These are phyloP conservation scores for Mastacembelus armatus DNA, from an alignment of 2,797 vertebrate species.

Conservation along the genomic window DNA sequence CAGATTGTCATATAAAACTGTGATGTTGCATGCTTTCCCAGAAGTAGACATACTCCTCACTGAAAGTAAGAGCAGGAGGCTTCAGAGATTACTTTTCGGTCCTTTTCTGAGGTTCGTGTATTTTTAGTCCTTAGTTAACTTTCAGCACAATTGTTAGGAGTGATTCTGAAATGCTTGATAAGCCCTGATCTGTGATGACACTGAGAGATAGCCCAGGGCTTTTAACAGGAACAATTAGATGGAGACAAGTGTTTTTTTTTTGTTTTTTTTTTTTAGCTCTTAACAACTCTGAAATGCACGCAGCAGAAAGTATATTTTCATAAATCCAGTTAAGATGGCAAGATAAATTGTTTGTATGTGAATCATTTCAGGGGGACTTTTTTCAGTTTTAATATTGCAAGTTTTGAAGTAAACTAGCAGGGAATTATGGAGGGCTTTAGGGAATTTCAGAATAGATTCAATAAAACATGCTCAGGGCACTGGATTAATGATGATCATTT, in stretches of 20 bases:
- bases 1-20: no score
- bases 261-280: constrained; percentile 8
- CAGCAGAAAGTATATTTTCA: constrained; percentile 17
- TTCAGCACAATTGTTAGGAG: no score
- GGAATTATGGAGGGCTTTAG: constrained; percentile 8
- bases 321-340: constrained; percentile 10
- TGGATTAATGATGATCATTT: constrained; percentile 23
- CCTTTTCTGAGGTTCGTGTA: no score
- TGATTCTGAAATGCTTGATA: no score
- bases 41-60: no score
- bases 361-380: neutral
- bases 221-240: constrained; percentile 41
- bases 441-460: constrained; percentile 26
- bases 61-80: no score
- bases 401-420: constrained; percentile 19
- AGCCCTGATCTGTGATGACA: constrained; percentile 46
- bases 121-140: no score
- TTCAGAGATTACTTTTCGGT: no score
- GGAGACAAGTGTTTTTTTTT: constrained; percentile 11
- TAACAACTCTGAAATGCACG: constrained; percentile 29
- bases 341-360: constrained; percentile 3
- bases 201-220: constrained; percentile 30
- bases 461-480: constrained; percentile 8
- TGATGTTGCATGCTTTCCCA: no score
- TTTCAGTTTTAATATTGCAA: neutral